Base-by-base conservation (phyloP, 37 sponge, comb jelly and placozoan species). In the Chondrosia reniformis region DNA sequence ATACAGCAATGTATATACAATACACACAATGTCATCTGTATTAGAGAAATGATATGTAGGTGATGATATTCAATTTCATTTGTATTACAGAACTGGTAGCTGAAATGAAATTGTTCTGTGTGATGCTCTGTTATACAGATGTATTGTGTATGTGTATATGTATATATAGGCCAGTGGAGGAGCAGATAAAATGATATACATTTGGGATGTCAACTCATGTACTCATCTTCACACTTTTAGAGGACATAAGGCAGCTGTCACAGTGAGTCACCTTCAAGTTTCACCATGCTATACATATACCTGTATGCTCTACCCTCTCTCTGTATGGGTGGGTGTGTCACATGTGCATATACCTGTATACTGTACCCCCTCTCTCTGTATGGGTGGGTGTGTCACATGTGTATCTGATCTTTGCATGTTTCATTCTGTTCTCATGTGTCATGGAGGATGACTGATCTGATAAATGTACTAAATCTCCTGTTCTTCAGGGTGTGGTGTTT, bases 91-190 rank as follows among this genome's bases (percentile, higher is more conserved):
- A 63, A 63, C 37, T 22, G 33, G 13, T 71, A 31, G 12, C 10
- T 38, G 39, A 22, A 8, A 21, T 32, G n/a, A n/a, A n/a, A n/a
- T n/a, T n/a, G n/a, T n/a, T n/a, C n/a, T n/a, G n/a, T n/a, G n/a
- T n/a, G n/a, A n/a, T n/a, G n/a, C 33, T 12, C 41, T 76, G 31
- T 33, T 25, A 6, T 45, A 24, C 31, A 32, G 19, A 76, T 28
- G 49, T 76, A 13, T 52, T 10, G 32, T 76, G 32, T 49, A 49
- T 49, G 52, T 49, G 52, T 49, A 49, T 49, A 15, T 49, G 15
- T 15, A 49, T 49, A 19, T 49, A 36, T 9, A 93, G 85, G 99
- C 86, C 3, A 95, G 94, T 86, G 96, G 96, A n/a, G 99, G 96
- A 21, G 52, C 59, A 30, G 99, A 95, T 43, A 83, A 79, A 15